Conservation (phyloP, 2,888 invertebrate species). For the Hirtodrosophila alboralis region DNA sequence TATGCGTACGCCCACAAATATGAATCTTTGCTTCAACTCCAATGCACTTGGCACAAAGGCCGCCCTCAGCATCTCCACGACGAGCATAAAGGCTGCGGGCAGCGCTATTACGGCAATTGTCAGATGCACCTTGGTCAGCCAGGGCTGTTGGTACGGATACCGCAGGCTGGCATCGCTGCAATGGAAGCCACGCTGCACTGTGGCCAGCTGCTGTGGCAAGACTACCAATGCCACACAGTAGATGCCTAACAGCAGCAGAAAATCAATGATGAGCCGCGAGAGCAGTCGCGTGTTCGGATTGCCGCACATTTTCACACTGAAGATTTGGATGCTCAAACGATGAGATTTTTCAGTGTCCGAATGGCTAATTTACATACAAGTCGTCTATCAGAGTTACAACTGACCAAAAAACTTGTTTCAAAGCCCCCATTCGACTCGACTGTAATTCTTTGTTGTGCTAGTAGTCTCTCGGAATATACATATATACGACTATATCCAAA, state of each 20-base stretch:
- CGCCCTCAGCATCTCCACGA: conserved; percentile 75
- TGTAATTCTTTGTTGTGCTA: conserved; percentile 35
- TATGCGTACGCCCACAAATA: conserved; percentile 71
- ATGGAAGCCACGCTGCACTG: conserved; percentile 90
- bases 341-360: conserved; percentile 30
- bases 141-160: conserved; percentile 87
- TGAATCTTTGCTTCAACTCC: conserved; percentile 65
- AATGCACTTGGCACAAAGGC: conserved; percentile 56
- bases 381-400: conserved; percentile 34
- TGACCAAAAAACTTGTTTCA: conserved; percentile 44
- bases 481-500: too few relatives aligned
- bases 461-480: conserved; percentile 8
- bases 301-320: conserved; percentile 74
- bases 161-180: conserved; percentile 96
- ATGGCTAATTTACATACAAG: conserved; percentile 50
- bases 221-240: conserved; percentile 69
- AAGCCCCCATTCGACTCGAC: conserved; percentile 18
- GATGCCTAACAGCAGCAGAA: conserved; percentile 67
- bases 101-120: conserved; percentile 70
- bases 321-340: conserved; percentile 13
- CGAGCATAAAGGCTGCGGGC: conserved; percentile 68
- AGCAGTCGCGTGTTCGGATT: conserved; percentile 77
- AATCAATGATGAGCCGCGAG: conserved; percentile 74
- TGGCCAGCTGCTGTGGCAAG: conserved; percentile 66
- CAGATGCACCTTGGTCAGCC: conserved; percentile 72